Base-by-base conservation (phyloP, 2,888 invertebrate species). In the Caenorhabditis doughertyi region DNA sequence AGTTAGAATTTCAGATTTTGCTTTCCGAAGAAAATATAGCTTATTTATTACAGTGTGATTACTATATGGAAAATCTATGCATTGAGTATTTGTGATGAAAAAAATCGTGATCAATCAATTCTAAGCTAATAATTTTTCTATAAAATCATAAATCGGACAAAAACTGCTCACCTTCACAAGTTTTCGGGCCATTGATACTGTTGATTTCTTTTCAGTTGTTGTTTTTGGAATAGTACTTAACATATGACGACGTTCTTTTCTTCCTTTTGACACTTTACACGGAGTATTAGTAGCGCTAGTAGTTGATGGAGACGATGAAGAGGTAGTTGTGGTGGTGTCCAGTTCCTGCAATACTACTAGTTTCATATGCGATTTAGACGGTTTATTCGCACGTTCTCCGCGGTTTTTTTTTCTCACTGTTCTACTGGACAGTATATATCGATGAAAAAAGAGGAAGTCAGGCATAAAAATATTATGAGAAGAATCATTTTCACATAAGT, bases 331-430 rank as follows among this genome's bases (percentile, higher is more conserved):
- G 13, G 56, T 67, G 58, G 68, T 62, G 77, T 68, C 77, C 62
- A 77, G 77, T 77, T 68, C 77, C 77, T 77, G 47, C 49, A 77
- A 77, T 23, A 68, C 67, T 68, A 68, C 74, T 35, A 44, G 65
- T 76, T 76, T 65, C 55, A 56, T 73, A 65, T 51, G 51, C 44
- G 35, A 32, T 64, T 42, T 60, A n/a, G 42, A 42, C 42, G 60
- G 42, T 53, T 42, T 53, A 55, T 68, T 56, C 51, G 56, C 68
- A 42, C 68, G 56, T 55, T 67, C 53, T 13, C 11, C 39, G 27
- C n/a, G n/a, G n/a, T n/a, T n/a, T 53, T 39, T 42, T 73, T 64
- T 18, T 68, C 25, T 70, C 29, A 25, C 27, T 2, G 35, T 18
- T 39, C 25, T 42, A 23, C 2, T 18, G 44, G 3, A 42, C 3